phyloP scores from a whole-genome alignment of 2,888 invertebrate species.

The Pyrochroa serraticornis region DNA sequence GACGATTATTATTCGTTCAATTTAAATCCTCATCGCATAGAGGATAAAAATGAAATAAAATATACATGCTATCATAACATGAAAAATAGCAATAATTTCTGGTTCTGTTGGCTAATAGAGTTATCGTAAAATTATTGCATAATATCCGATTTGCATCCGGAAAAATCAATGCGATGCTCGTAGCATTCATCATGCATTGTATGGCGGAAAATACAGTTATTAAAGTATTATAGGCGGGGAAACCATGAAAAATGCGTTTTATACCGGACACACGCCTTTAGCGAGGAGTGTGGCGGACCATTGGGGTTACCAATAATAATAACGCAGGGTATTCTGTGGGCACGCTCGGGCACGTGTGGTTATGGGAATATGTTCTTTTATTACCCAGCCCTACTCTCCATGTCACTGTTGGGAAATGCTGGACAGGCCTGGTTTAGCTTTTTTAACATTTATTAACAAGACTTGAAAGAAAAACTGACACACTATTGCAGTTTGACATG shows the following conservation, averaged over 20 bases:
- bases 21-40: no score
- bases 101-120: no score
- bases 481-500: no score
- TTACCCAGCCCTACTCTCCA: neutral
- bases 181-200: no score
- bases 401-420: neutral
- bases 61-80: no score
- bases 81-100: no score
- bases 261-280: constrained; percentile 16
- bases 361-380: constrained; percentile 19
- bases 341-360: constrained; percentile 20
- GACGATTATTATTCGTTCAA: no score
- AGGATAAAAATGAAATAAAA: no score
- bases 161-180: no score
- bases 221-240: constrained; percentile 18
- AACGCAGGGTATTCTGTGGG: constrained; percentile 23
- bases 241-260: constrained; percentile 28
- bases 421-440: neutral
- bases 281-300: constrained; percentile 12
- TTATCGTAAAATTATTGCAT: no score
- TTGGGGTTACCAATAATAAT: constrained; percentile 24
- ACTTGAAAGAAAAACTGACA: no score
- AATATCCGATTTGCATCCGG: no score
- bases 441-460: neutral
- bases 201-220: constrained; percentile 21